Base-by-base conservation (phyloP, 2,888 invertebrate species). In the Pachydiplax longipennis region DNA sequence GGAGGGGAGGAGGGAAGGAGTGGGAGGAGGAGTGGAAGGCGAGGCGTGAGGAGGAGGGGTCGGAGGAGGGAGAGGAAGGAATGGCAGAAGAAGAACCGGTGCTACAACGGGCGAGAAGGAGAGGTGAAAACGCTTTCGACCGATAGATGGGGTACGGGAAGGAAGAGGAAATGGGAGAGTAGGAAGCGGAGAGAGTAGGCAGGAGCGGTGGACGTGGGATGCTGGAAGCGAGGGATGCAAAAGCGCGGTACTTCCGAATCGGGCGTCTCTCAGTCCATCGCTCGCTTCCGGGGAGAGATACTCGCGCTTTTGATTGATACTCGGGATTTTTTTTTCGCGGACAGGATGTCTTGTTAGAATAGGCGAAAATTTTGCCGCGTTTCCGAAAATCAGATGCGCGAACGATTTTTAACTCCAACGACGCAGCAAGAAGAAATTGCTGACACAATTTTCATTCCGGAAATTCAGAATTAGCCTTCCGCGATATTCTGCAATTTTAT, bases 11-110 rank as follows among this genome's bases (percentile, higher is more conserved):
- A 8, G 58, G 18, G 10, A 35, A 61, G 13, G 12, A 61, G 37
- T n/a, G 65, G 37, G 40, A 61, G 65, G 61, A 87, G 37, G 61
- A 37, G 61, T 87, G 37, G 6, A 37, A 18, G 31, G 53, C 35
- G 53, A 31, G 31, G 53, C 58, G 58, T 2, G 83, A 58, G 58
- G 83, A 48, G 48, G 83, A 35, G 35, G 58, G 31, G 58, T 2
- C 15, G 18, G 25, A 22, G 83, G 35, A 2, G 83, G 58, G 83
- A 53, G 31, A 53, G 83, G 58, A 35, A 31, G 35, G 35, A 12
- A 37, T 58, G 87, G 40, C 37, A 25, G 82, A 82, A 48, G 48
- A 58, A 83, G 83, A 83, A 83, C 83, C 83, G 83, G 83, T 83
- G 83, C 83, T 58, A 48, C 53, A 48, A 31, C 37, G 48, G 48